Evolutionary conservation across 2,113 vertebrate genomes (phyloP), one percentile per base, ranked within the genome.

Genomic region (Andinoacara biseriatus): DNA sequence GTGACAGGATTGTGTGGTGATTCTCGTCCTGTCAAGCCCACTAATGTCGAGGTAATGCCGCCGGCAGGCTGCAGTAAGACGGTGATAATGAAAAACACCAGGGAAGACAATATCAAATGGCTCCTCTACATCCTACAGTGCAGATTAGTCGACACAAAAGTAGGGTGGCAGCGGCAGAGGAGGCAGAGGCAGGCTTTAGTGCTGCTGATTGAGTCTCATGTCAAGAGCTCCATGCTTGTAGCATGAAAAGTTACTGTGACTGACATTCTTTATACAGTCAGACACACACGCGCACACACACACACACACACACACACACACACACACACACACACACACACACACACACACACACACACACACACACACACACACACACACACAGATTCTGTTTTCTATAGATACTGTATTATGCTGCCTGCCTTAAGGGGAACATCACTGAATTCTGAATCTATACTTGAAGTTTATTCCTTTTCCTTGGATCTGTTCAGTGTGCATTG

Each of bases 11-110:
- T 97, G 95, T 96, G 97, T 95, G 94, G 96, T 96, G 97, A 96
- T 97, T 97, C 97, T 96, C 95, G 95, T 96, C 95, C 97, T 95
- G 97, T 97, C 96, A 97, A 97, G 97, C 92, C 93, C 91, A 90
- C 92, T 95, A 95, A 94, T 97, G 97, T 98, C 96, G 96, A 96
- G 96, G 96, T 97, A 97, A 98, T 98, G 97, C 96, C 96, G 95
- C 95, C 94, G 97, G 95, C 96, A 96, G 96, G 96, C 97, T 94
- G 95, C 96, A 92, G 96, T 98, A 98, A 98, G 97, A 97, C 97
- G 91, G 95, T 94, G 97, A 97, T 98, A 98, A 98, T 98, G 97
- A 98, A 98, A 98, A 98, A 98, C 97, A 97, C 97, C 97, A 97
- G 96, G 96, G 96, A 97, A 98, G 97, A 98, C 97, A 97, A 97